Evolutionary conservation across 2,113 vertebrate species (phyloP).

Genomic region (Pachyramphus minor): DNA sequence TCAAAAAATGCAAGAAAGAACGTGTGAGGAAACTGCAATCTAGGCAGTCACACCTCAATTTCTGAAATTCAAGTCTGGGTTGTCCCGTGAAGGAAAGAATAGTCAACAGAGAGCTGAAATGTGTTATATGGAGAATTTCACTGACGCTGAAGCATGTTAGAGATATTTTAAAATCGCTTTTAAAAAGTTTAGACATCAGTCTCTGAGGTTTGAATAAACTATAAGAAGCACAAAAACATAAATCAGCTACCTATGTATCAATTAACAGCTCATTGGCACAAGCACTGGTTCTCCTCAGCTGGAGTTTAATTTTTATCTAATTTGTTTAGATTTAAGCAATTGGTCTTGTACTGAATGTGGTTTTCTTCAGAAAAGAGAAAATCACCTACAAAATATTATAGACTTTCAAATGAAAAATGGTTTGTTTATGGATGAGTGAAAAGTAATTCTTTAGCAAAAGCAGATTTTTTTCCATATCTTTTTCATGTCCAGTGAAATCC

Average conservation of each 20-base stretch:
- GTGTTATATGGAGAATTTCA: not conserved
- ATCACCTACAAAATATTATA: not conserved
- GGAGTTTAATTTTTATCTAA: not conserved
- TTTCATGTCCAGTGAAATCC: not conserved
- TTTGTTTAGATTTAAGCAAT: not conserved
- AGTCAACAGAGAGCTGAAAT: not conserved
- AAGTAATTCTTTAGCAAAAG: not conserved
- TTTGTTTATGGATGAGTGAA: not conserved
- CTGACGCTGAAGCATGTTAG: not conserved
- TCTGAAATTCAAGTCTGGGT: not conserved
- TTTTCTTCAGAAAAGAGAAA: not conserved
- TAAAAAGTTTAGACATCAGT: not conserved
- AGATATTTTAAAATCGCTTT: not conserved
- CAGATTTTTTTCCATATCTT: not conserved
- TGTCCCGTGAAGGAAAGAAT: not conserved
- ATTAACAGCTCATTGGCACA: not conserved
- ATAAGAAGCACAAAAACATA: not conserved
- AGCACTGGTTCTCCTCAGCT: rapidly evolving
- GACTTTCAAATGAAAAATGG: not conserved
- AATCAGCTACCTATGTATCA: not conserved
- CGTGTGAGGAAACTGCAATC: not conserved
- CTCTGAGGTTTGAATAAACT: not conserved
- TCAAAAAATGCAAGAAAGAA: not conserved
- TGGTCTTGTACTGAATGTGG: rapidly evolving
- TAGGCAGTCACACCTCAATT: not conserved